Evolutionary conservation across 2,888 invertebrate genomes (phyloP), one percentile per base, ranked within the genome.

Genomic region (Cloeon dipterum): DNA sequence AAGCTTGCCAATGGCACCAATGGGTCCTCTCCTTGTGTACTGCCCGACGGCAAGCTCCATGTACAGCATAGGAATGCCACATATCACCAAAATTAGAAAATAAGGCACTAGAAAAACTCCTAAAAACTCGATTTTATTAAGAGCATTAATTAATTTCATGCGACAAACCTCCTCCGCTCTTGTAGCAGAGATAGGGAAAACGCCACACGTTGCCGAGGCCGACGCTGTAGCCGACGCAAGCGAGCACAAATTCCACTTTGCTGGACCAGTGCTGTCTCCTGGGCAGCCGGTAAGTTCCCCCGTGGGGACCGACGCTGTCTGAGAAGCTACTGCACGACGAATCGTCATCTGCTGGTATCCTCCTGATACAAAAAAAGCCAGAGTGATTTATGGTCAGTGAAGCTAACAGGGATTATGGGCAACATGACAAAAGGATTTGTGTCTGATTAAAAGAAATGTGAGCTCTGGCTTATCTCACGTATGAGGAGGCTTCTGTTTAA

Each of bases 41-140:
- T 93, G 91, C 23, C 91, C 91, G 43, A 91, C 68, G 29, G 85
- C 76, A 47, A 91, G 60, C 59, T 93, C 91, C 88, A 91, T 88
- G 55, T 86, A 88, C 41, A 93, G 67, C 63, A 91, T 68, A 14
- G 91, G 91, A 46, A 89, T 73, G 41, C 89, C 88, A 55, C 89
- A 88, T 47, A 88, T 66, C 49, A 88, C 55, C 60, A 91, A 70
- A 59, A 86, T 82, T 57, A 88, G 72, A 60, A 88, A 81, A 62
- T 91, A 93, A 46, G 91, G 91, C 57, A 91, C 77, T 54, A 91
- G 70, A 62, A 91, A 93, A 41, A 88, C 88, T 52, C 89, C 89
- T 88, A 69, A n/a, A n/a, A n/a, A n/a, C n/a, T n/a, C n/a, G n/a
- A n/a, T n/a, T n/a, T n/a, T n/a, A n/a, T n/a, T n/a, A n/a, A n/a